These are phyloP conservation scores for Halyomorpha halys DNA, from an alignment of 1,140 invertebrate species.

Conservation along the genomic window DNA sequence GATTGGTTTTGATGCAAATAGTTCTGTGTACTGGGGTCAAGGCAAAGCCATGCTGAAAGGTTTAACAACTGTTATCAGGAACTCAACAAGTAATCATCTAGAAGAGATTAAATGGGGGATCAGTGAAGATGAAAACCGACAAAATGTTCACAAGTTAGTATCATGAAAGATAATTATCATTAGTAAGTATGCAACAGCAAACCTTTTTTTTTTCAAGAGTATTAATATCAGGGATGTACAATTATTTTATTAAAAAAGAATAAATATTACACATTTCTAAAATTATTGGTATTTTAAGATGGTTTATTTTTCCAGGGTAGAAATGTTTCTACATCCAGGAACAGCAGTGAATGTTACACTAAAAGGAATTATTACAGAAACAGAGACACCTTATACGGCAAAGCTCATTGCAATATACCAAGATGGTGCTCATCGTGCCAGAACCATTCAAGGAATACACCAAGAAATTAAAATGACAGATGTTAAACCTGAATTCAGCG, in stretches of 20 bases:
- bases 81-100: slow-evolving; percentile 39
- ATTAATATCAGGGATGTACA: no score
- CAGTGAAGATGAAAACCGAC: slow-evolving; percentile 43
- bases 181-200: neutral
- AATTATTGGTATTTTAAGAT: no score
- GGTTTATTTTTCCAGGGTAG: slow-evolving; percentile 37
- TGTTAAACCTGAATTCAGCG: slow-evolving; percentile 52
- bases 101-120: slow-evolving; percentile 58
- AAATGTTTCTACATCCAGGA: slow-evolving; percentile 52
- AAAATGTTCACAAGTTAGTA: slow-evolving; percentile 44
- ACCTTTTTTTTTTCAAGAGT: neutral
- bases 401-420: slow-evolving; percentile 57
- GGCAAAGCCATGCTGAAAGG: slow-evolving; percentile 62
- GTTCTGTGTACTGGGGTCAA: slow-evolving; percentile 63
- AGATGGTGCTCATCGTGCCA: slow-evolving; percentile 42
- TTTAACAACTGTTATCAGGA: slow-evolving; percentile 54
- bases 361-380: slow-evolving; percentile 54
- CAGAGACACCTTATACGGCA: slow-evolving; percentile 59
- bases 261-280: no score
- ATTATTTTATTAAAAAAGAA: no score
- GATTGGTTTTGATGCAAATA: slow-evolving; percentile 54
- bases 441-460: slow-evolving; percentile 45
- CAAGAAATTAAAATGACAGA: slow-evolving; percentile 52
- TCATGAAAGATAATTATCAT: neutral
- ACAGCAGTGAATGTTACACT: slow-evolving; percentile 69